phyloP scores from a whole-genome alignment of 2,797 vertebrate genomes.

The Rhinichthys osculus region DNA sequence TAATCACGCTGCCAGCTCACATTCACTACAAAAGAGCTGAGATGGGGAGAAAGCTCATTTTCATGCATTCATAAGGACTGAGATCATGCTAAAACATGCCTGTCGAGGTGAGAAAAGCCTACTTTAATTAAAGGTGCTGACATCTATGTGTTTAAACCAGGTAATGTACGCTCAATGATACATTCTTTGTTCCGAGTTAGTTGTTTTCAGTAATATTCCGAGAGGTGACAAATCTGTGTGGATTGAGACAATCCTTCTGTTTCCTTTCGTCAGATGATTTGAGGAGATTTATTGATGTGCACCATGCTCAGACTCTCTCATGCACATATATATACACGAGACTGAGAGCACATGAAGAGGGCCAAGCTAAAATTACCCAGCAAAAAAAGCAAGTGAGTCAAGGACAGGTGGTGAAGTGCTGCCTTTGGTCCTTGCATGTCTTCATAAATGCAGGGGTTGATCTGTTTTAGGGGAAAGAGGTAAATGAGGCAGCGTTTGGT shows the following conservation, averaged over 20 bases:
- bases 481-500: constrained; percentile 25
- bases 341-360: constrained; percentile 22
- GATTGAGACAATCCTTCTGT: neutral
- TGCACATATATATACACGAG: neutral
- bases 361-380: constrained; percentile 2
- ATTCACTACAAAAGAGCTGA: constrained; percentile 16
- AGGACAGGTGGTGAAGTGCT: constrained; percentile 40
- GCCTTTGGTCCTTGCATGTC: neutral
- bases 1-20: constrained; percentile 50
- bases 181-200: constrained; percentile 20
- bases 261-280: constrained; percentile 17
- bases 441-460: neutral
- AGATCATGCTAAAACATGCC: constrained; percentile 16
- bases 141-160: constrained; percentile 11
- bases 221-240: constrained; percentile 22
- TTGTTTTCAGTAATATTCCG: constrained; percentile 8
- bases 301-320: neutral
- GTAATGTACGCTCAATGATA: neutral
- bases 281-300: constrained; percentile 18
- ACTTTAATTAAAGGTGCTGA: constrained; percentile 36
- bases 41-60: constrained; percentile 32
- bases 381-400: constrained; percentile 33
- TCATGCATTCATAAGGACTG: constrained; percentile 43
- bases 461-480: constrained; percentile 10
- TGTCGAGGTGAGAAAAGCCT: constrained; percentile 17